phyloP scores from a whole-genome alignment of 1,140 invertebrate genomes.

The Rhyzopertha dominica region DNA sequence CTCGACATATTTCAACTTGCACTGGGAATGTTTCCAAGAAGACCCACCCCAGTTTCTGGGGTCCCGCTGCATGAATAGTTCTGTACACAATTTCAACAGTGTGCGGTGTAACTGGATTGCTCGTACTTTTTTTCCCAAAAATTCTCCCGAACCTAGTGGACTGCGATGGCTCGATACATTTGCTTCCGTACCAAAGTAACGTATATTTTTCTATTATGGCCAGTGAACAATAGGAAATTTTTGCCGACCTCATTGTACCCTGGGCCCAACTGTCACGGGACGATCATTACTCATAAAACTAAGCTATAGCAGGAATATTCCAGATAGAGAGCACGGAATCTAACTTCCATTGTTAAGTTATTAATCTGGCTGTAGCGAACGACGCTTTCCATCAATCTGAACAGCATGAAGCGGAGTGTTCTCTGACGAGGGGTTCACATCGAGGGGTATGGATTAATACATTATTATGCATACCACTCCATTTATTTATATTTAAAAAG shows the following conservation, averaged over 20 bases:
- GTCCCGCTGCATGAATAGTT: constrained; percentile 2
- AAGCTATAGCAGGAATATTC: constrained; percentile 31
- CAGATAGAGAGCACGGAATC: constrained; percentile 26
- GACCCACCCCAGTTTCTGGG: constrained; percentile 20
- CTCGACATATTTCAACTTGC: constrained; percentile 24
- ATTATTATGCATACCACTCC: constrained; percentile 15
- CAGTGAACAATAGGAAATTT: constrained; percentile 20
- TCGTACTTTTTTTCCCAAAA: background rate
- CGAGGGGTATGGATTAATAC: constrained; percentile 15
- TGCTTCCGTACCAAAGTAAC: background rate
- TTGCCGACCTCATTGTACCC: constrained; percentile 31
- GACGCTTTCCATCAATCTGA: constrained; percentile 28
- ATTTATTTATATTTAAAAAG: constrained; percentile 19
- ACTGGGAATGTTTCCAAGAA: constrained; percentile 28
- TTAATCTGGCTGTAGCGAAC: constrained; percentile 32
- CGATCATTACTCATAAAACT: constrained; percentile 35
- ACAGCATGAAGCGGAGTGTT: constrained; percentile 32
- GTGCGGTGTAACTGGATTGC: constrained; percentile 4
- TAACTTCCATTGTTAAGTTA: constrained; percentile 35
- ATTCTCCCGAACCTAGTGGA: background rate
- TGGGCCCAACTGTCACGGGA: constrained; percentile 30
- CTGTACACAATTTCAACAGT: constrained; percentile 9
- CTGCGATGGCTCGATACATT: background rate
- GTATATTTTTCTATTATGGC: constrained; percentile 2
- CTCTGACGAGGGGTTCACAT: constrained; percentile 18